Percentiles rank a stretch among this genome's conserved stretches.
These are phyloP conservation scores for Atherix ibis DNA, from an alignment of 2,888 invertebrate species.

Conservation along the genomic window DNA sequence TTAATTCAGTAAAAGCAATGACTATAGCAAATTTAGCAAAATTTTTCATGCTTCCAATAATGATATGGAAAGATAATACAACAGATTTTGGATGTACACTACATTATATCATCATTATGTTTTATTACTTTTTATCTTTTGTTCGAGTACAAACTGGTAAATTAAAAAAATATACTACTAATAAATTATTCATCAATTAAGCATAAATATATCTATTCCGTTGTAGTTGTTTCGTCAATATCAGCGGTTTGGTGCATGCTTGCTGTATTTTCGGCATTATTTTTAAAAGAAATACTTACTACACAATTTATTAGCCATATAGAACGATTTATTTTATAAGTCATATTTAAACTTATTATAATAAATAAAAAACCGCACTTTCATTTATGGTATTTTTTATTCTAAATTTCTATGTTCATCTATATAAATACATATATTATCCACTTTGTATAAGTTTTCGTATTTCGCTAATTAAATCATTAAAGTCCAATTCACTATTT, in stretches of 20 bases:
- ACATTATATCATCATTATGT: slow-evolving; percentile 43
- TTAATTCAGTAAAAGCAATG: slow-evolving; percentile 38
- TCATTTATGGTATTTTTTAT: neutral
- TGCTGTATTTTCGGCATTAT: slow-evolving; percentile 2
- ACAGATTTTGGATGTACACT: slow-evolving; percentile 27
- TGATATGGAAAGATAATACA: slow-evolving; percentile 42
- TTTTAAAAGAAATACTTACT: slow-evolving; percentile 1
- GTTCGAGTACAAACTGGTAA: slow-evolving; percentile 48
- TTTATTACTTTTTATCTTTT: slow-evolving; percentile 47
- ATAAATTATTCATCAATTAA: no score
- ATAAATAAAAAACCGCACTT: no score
- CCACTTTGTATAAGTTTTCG: no score
- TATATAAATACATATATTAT: neutral
- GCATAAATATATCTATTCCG: no score
- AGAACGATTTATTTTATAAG: no score
- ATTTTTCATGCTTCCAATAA: slow-evolving; percentile 42
- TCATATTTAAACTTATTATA: no score
- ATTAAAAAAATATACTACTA: no score
- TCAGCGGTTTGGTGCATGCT: no score
- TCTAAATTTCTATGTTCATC: neutral
- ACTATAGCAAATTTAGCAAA: slow-evolving; percentile 43
- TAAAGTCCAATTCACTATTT: slow-evolving; percentile 4
- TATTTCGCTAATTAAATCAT: slow-evolving; percentile 1
- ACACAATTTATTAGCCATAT: neutral
- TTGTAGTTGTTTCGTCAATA: slow-evolving; percentile 8